phyloP scores from a whole-genome alignment of 2,797 vertebrate species.

The Parauchenoglanis ngamensis region DNA sequence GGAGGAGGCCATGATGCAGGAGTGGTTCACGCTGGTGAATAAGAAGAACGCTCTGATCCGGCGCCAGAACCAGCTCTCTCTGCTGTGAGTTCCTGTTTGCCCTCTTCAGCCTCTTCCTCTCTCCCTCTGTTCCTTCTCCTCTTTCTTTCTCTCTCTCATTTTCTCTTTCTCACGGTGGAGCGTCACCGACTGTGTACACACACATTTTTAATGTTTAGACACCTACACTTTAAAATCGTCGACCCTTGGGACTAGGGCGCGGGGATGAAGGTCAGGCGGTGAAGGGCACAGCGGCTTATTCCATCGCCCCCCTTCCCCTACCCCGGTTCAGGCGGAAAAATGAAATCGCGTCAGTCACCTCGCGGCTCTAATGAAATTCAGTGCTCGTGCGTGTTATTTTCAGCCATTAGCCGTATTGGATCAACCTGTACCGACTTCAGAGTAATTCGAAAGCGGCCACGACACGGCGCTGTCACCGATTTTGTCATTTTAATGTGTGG shows the following conservation, averaged over 20 bases:
- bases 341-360: constrained; percentile 43
- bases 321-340: constrained; percentile 35
- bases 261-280: constrained; percentile 47
- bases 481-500: not conserved
- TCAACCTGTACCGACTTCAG: constrained; percentile 10
- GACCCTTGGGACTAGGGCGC: constrained; percentile 46
- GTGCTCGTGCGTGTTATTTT: constrained; percentile 49
- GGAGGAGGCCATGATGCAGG: constrained; percentile 99
- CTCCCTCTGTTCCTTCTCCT: constrained; percentile 12
- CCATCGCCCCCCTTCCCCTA: not conserved
- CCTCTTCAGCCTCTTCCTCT: constrained; percentile 14
- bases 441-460: not conserved
- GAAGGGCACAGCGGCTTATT: constrained; percentile 49
- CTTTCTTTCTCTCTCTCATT: not conserved
- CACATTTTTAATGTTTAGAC: constrained; percentile 38
- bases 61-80: constrained; percentile 96
- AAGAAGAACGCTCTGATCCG: constrained; percentile 99
- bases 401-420: constrained; percentile 57
- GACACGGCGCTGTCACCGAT: not conserved
- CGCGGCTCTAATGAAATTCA: constrained; percentile 54
- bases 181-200: constrained; percentile 18
- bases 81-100: constrained; percentile 82
- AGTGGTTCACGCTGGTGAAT: constrained; percentile 99
- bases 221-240: constrained; percentile 41
- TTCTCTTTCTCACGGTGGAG: constrained; percentile 7